These are phyloP conservation scores for Astyanax mexicanus DNA, from an alignment of 2,797 vertebrate genomes.

Conservation along the genomic window DNA sequence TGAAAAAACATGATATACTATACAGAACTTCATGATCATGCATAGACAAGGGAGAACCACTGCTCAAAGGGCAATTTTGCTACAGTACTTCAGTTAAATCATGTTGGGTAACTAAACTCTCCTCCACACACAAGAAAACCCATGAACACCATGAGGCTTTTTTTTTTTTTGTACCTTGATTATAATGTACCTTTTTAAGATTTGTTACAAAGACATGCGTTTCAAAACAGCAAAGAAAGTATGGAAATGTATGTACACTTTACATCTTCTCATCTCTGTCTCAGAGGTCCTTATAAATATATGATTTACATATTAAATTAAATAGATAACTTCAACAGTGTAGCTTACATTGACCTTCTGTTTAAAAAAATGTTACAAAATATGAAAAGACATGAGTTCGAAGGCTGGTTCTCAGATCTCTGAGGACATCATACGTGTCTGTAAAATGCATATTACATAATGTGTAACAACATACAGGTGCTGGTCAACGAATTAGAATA, in stretches of 20 bases:
- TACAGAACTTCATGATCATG: neutral
- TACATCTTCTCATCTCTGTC: slow-evolving; percentile 72
- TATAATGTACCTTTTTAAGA: slow-evolving; percentile 50
- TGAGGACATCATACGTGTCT: slow-evolving; percentile 35
- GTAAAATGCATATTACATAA: neutral
- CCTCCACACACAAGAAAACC: neutral
- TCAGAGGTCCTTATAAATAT: slow-evolving; percentile 80
- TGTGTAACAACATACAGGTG: slow-evolving; percentile 3
- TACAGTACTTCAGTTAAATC: neutral
- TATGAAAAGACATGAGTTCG: slow-evolving; percentile 71
- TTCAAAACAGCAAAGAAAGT: slow-evolving; percentile 51
- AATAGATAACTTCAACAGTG: slow-evolving; percentile 76
- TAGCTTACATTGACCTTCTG: slow-evolving; percentile 62
- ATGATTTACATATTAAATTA: slow-evolving; percentile 79
- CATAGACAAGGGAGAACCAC: neutral
- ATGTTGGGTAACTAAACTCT: neutral
- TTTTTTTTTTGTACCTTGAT: slow-evolving; percentile 33
- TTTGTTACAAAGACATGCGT: slow-evolving; percentile 70
- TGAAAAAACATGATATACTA: neutral
- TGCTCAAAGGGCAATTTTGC: neutral
- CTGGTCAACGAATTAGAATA: no score
- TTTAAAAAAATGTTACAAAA: slow-evolving; percentile 76
- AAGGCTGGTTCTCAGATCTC: slow-evolving; percentile 35
- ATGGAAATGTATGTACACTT: slow-evolving; percentile 70
- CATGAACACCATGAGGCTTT: neutral